Base-by-base conservation (phyloP, 1,140 invertebrate genomes). In the Drosophila tsacasi region DNA sequence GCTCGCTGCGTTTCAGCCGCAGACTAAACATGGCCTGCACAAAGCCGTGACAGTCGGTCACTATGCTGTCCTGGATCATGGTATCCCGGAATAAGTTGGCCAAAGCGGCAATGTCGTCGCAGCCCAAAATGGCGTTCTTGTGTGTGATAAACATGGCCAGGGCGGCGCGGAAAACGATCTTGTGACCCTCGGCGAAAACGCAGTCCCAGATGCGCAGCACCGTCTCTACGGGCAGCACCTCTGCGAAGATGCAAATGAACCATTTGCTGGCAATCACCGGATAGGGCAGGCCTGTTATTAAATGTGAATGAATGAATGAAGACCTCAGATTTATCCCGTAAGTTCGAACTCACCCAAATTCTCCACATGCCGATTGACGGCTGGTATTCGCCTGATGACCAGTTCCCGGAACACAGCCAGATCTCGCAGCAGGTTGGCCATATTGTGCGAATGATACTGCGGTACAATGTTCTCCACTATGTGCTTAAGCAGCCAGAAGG, bases 201-300 rank as follows among this genome's bases (percentile, higher is more conserved):
- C 97, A 98, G 93, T 99, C 98, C 98, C 98, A 98, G 92, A 99
- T 96, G 82, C 98, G 94, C 4, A 98, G 93, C 39, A 98, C 97
- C 32, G 98, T 98, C 95, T 99, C 98, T 65, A 97, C 96, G 15
- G 97, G 98, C 57, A 98, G 94, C 66, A 98, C 97, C 94, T 99
- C 98, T 50, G 96, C 97, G 93, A 96, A 98, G 10, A 98, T 93
- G 92, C 98, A 99, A 78, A 99, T 96, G 93, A 99, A 98, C 98
- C 98, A 99, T 93, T 98, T 98, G 50, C 97, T 98, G 37, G 96
- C 96, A 72, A 98, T 96, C 19, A 98, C 96, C 55, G 96, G 95
- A 97, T 97, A 98, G 19, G 97, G 96, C 75, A 98, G 93, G 49
- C 96, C 92, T 93, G 17, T 1, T 39, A 47, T 46, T 35, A 23